phyloP scores from a whole-genome alignment of 2,888 invertebrate species.

The Cynaeus angustus region DNA sequence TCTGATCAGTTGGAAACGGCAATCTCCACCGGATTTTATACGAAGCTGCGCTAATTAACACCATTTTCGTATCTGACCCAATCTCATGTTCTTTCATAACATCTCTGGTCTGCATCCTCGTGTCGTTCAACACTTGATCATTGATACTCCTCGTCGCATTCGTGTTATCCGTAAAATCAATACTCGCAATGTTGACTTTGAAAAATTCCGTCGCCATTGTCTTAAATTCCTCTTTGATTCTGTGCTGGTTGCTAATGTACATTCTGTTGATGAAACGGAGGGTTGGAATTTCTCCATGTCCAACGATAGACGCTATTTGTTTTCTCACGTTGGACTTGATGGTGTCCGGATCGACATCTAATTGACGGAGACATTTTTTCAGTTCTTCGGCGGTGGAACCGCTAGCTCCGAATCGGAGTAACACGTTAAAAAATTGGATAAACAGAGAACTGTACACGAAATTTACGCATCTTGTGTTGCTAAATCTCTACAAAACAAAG shows the following conservation, averaged over 20 bases:
- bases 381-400: conserved; percentile 1
- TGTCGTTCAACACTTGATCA: too few species aligned
- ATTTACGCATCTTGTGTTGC: background rate
- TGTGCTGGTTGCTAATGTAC: background rate
- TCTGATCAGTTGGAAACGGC: background rate
- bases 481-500: too few species aligned
- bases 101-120: too few species aligned
- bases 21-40: background rate
- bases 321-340: background rate
- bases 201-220: background rate
- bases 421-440: conserved; percentile 2
- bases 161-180: too few species aligned
- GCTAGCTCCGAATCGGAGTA: background rate
- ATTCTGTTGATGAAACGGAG: background rate
- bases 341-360: background rate
- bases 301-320: background rate
- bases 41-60: background rate
- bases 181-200: too few species aligned
- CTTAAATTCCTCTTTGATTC: background rate
- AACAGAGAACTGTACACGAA: background rate
- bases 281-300: background rate
- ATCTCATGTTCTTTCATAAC: background rate
- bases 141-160: too few species aligned
- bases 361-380: background rate
- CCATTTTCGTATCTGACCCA: background rate